Evolutionary conservation across 1,140 invertebrate genomes (phyloP), one percentile per base, ranked within the genome.

Genomic region (Sinonovacula constricta): DNA sequence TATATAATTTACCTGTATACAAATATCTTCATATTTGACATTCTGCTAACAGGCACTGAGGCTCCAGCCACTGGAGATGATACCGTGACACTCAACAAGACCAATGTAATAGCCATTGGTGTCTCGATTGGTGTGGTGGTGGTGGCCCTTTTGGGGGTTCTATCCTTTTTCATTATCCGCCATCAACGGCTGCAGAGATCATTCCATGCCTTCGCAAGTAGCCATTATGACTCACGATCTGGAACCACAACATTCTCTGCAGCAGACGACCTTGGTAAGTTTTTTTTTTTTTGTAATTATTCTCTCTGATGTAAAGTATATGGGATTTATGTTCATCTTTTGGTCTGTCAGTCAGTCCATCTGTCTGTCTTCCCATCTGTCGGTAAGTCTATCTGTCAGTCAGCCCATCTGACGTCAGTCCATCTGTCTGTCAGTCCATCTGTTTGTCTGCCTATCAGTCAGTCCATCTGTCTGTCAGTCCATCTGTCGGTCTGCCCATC

Each of bases 151-250:
- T 72, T 85, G 15, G 93, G 88, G 22, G 93, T 93, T 10, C 90
- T 96, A 30, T 92, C 91, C 31, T 93, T 95, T 80, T 93, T 95
- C 78, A 91, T 94, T 36, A 85, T 96, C 28, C 92, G 95, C 69
- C 94, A 96, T 89, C 92, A 94, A 71, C 93, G 95, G 63, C 91
- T 97, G 24, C 94, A 95, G 82, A 93, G 94, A 74, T 95, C 93
- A 79, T 97, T 97, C 91, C 93, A 94, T 2, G 93, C 95, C 45
- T 96, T 96, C 91, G 95, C 95, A 14, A 96, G 95, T 86, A 95
- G 95, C 85, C 95, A 97, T 88, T 97, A 97, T 87, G 94, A 96
- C 91, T 95, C 94, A 26, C 93, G 95, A 81, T 94, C 95, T 51
- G 96, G 95, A 56, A 94, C 96, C 81, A 95, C 96, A 18, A 96